phyloP scores from a whole-genome alignment of 2,113 vertebrate genomes.

The Notechis scutatus region DNA sequence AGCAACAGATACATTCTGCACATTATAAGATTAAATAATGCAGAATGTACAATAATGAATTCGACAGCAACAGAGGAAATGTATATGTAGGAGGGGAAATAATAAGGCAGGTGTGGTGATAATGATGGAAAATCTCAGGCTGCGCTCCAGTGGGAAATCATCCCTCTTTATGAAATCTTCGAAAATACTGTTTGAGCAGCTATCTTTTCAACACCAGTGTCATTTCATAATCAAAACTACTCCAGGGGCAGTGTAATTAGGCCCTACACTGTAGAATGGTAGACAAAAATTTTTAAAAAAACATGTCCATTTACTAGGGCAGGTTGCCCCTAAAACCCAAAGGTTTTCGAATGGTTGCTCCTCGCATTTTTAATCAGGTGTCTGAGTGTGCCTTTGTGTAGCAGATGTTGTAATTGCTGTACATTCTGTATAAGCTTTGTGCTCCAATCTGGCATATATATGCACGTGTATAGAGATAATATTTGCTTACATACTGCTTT shows the following conservation, averaged over 20 bases:
- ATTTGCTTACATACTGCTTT: not conserved
- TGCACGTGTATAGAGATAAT: not conserved
- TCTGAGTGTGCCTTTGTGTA: not conserved
- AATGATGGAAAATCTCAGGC: not conserved
- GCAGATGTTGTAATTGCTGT: not conserved
- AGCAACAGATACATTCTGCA: not conserved
- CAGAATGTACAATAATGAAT: not conserved
- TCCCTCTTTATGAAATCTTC: not conserved
- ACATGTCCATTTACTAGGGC: not conserved
- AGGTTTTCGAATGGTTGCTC: not conserved
- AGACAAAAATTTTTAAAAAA: not conserved
- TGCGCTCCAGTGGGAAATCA: not conserved
- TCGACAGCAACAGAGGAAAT: accelerated
- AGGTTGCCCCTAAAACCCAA: not conserved
- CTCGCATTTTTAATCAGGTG: not conserved
- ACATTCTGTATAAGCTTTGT: not conserved
- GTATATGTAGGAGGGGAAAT: not conserved
- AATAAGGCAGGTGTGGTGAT: not conserved
- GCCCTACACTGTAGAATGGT: not conserved
- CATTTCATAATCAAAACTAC: not conserved
- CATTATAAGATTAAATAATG: not conserved
- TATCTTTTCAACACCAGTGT: not conserved
- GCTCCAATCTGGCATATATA: not conserved
- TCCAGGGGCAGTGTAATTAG: not conserved
- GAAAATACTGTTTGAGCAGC: not conserved